Conservation (phyloP, 2,888 invertebrate genomes). For the Pseudococcus longispinus region DNA sequence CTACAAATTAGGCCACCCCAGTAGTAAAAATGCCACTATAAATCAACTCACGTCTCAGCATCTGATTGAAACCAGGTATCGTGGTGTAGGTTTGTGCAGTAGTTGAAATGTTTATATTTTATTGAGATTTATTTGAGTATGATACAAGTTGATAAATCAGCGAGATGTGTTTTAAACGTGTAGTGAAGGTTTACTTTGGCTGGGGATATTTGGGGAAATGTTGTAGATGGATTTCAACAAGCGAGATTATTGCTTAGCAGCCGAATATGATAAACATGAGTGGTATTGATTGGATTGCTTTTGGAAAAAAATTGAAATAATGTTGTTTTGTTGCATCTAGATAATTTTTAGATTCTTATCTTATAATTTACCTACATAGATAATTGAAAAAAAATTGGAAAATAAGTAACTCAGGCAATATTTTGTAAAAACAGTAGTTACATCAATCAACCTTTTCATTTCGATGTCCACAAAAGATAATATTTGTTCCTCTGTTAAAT, state of each 20-base stretch:
- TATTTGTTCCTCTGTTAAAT: not conserved
- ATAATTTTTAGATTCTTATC: not conserved
- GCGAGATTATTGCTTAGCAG: constrained; percentile 51
- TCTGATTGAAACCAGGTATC: not conserved
- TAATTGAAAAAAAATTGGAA: not conserved
- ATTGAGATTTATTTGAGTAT: not conserved
- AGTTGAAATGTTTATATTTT: not conserved
- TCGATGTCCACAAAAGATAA: not conserved
- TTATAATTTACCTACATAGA: not conserved
- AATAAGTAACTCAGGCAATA: not conserved
- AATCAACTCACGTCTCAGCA: not conserved
- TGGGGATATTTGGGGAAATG: not conserved
- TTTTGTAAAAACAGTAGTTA: not conserved
- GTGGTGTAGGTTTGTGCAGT: not conserved
- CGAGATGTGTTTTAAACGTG: not conserved
- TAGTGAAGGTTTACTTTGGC: too few species aligned
- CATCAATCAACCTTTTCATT: not conserved
- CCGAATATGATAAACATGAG: constrained; percentile 43
- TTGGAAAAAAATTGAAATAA: not conserved
- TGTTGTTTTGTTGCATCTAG: not conserved
- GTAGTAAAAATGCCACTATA: not conserved
- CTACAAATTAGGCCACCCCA: constrained; percentile 8
- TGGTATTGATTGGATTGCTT: constrained; percentile 47
- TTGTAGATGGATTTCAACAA: constrained; percentile 18
- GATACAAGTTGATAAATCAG: not conserved